phyloP scores from a whole-genome alignment of 2,113 vertebrate species.

The Cercocebus atys region DNA sequence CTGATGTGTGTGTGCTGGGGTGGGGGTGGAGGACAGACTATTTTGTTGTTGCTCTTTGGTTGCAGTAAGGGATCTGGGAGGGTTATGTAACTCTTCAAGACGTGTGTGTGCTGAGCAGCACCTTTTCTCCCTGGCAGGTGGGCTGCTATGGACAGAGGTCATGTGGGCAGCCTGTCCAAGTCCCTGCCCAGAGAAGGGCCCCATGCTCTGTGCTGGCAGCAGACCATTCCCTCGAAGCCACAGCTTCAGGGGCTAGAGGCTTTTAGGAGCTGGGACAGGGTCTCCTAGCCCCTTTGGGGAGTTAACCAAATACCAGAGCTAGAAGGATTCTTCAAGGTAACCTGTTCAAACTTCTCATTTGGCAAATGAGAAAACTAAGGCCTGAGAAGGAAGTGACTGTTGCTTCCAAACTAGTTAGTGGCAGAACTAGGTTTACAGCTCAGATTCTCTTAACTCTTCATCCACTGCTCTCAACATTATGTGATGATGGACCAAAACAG shows the following conservation, averaged over 20 bases:
- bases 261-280: not conserved
- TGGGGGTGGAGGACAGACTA: not conserved
- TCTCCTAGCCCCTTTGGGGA: not conserved
- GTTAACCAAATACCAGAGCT: not conserved
- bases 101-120: not conserved
- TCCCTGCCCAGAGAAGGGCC: not conserved
- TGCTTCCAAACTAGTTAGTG: not conserved
- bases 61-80: not conserved
- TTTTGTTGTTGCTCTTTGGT: slow-evolving; percentile 17
- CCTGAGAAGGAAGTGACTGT: not conserved
- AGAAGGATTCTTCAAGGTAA: not conserved
- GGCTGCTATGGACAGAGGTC: slow-evolving; percentile 2
- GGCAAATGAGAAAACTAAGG: not conserved
- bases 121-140: not conserved
- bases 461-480: not conserved
- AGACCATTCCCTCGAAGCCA: not conserved
- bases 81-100: slow-evolving; percentile 50
- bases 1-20: not conserved
- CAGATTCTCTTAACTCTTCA: not conserved
- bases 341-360: not conserved
- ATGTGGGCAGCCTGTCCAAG: not conserved
- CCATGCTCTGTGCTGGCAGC: not conserved
- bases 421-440: not conserved
- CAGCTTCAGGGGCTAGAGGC: not conserved
- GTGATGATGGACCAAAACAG: not conserved